phyloP scores from a whole-genome alignment of 2,113 vertebrate species.

The Tupaia chinensis region DNA sequence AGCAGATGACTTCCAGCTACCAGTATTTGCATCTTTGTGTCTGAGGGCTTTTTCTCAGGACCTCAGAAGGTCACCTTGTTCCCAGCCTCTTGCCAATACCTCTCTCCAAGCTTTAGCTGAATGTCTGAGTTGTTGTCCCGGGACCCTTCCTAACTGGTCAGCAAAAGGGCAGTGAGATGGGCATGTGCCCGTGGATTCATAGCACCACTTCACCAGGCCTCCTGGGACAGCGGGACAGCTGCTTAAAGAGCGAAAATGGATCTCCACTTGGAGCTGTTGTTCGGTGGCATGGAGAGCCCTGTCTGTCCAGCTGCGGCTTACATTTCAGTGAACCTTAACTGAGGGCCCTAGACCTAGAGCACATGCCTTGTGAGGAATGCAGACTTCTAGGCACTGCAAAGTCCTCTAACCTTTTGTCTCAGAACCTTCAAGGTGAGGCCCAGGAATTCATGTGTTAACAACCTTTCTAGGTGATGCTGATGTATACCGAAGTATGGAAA shows the following conservation, averaged over 20 bases:
- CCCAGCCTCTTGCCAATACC: too few species aligned
- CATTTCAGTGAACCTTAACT: not conserved
- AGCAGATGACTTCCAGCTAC: not conserved
- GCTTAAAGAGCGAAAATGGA: not conserved
- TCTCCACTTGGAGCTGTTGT: too few species aligned
- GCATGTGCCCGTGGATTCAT: not conserved
- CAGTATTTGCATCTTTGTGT: not conserved
- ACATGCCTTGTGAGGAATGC: not conserved
- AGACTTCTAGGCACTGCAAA: not conserved
- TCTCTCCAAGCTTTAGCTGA: not conserved
- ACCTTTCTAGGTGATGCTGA: not conserved
- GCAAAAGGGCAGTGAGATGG: not conserved
- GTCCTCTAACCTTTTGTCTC: not conserved
- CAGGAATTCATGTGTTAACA: not conserved
- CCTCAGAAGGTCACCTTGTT: not conserved
- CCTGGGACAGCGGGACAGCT: accelerated
- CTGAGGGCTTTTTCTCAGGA: not conserved
- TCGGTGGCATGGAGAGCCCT: not conserved
- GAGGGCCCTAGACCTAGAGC: not conserved
- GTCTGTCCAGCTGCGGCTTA: too few species aligned
- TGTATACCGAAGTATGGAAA: accelerated
- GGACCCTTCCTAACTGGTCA: not conserved
- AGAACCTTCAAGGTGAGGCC: not conserved
- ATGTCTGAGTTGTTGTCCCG: not conserved
- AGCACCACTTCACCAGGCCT: accelerated